Conservation (phyloP, 2,888 invertebrate genomes). For the Parnassius mnemosyne region DNA sequence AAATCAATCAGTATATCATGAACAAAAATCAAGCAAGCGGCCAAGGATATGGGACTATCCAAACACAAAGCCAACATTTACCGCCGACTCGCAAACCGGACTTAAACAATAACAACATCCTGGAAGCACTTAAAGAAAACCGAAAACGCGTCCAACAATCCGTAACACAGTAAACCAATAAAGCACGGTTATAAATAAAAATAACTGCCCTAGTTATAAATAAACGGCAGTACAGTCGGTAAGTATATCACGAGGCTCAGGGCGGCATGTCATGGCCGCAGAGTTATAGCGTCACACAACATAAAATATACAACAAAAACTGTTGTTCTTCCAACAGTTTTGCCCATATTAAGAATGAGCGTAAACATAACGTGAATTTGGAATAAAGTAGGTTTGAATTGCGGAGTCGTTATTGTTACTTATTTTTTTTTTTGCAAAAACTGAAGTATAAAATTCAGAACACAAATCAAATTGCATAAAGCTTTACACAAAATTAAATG, state of each 20-base stretch:
- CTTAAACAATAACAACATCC: constrained; percentile 28
- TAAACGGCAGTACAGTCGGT: constrained; percentile 51
- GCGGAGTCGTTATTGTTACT: constrained; percentile 46
- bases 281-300: constrained; percentile 78
- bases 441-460: no score
- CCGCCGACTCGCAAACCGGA: constrained; percentile 47
- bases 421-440: no score
- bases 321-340: constrained; percentile 80
- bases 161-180: constrained; percentile 72
- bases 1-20: neutral
- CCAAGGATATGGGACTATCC: constrained; percentile 3
- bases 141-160: constrained; percentile 60
- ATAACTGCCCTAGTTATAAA: constrained; percentile 63
- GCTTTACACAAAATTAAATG: no score
- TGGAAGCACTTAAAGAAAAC: constrained; percentile 55
- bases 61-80: constrained; percentile 41
- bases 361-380: constrained; percentile 77
- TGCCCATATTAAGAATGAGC: constrained; percentile 80
- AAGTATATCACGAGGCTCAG: constrained; percentile 68
- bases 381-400: constrained; percentile 42
- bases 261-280: constrained; percentile 62
- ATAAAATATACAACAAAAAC: constrained; percentile 78
- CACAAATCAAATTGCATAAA: no score
- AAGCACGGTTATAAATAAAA: constrained; percentile 59
- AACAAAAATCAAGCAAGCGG: constrained; percentile 5